Base-by-base conservation (phyloP, 23 tunicate genomes). In the Pegea sp. region DNA sequence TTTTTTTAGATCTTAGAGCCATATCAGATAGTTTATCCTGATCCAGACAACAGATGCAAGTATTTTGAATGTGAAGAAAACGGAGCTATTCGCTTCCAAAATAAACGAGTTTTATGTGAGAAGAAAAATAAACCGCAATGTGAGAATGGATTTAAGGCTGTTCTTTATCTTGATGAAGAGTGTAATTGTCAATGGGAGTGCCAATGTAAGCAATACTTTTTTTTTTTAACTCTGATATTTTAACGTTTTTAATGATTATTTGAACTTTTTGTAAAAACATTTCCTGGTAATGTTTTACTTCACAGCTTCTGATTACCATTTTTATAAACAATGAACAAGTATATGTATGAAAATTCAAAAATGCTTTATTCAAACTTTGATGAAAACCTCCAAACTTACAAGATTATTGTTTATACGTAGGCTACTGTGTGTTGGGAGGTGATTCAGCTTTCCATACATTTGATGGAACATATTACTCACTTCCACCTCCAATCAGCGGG, bases 101-200 rank as follows among this genome's bases (percentile, higher is more conserved):
- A 74, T 68, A 74, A 65, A 42, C 44, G 65, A 30, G 46, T 66
- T 11, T 21, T 58, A 20, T 74, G 81, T 44, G 61, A 65, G 21
- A 31, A 74, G 7, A 26, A 25, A 25, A 56, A 42, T 1, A 58
- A 48, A 30, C 81, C 81, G 1, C 25, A n/a, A 31, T 74, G 81
- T 33, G 48, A 58, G 38, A 65, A 74, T 27, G 81, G 81, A 11
- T 48, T 65, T 26, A 61, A 58, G 30, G 66, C 81, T 2, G 65
- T 58, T 24, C 66, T 74, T 20, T 43, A 64, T 49, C 34, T 34
- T 27, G 81, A 74, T 43, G 53, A 28, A 2, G 48, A 51, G 29
- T 74, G 81, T 53, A 57, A 66, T 23, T 74, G 81, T 49, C 81
- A 74, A 43, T 74, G 81, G 81, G 71, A 74, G 51, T 74, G 81